Evolutionary conservation across 2,888 invertebrate species (phyloP).

Genomic region (Myopa testacea): DNA sequence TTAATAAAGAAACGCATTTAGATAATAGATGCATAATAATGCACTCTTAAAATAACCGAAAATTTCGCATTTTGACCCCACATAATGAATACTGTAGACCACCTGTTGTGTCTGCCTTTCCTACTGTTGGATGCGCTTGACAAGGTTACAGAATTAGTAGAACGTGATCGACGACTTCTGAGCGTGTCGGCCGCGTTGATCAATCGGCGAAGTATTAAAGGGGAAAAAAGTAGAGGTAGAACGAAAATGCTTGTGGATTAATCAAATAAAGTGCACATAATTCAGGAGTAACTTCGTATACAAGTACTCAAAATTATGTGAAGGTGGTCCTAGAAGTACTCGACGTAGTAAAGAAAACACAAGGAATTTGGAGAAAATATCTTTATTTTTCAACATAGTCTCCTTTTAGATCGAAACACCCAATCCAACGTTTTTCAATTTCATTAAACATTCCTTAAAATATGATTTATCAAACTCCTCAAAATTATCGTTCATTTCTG

Average conservation of each 20-base stretch:
- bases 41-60: background rate
- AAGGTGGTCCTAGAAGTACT: too few species aligned
- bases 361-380: too few species aligned
- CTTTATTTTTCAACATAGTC: too few species aligned
- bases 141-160: slow-evolving; percentile 68
- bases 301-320: too few species aligned
- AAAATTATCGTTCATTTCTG: too few species aligned
- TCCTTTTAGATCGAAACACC: too few species aligned
- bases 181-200: background rate
- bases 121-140: slow-evolving; percentile 66
- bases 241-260: slow-evolving; percentile 9
- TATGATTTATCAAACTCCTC: too few species aligned
- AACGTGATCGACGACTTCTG: slow-evolving; percentile 68
- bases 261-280: background rate
- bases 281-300: background rate
- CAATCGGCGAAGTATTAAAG: background rate
- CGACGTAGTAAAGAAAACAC: too few species aligned
- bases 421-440: too few species aligned
- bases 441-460: too few species aligned
- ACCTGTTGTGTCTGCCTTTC: slow-evolving; percentile 67
- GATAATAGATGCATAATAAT: background rate
- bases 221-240: background rate
- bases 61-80: background rate
- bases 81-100: slow-evolving; percentile 39
- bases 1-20: too few species aligned